A percentile compares a stretch with the other conserved stretches of the same genome.
These are phyloP conservation scores for Sialia sialis DNA, from an alignment of 2,113 vertebrate genomes.

Conservation along the genomic window DNA sequence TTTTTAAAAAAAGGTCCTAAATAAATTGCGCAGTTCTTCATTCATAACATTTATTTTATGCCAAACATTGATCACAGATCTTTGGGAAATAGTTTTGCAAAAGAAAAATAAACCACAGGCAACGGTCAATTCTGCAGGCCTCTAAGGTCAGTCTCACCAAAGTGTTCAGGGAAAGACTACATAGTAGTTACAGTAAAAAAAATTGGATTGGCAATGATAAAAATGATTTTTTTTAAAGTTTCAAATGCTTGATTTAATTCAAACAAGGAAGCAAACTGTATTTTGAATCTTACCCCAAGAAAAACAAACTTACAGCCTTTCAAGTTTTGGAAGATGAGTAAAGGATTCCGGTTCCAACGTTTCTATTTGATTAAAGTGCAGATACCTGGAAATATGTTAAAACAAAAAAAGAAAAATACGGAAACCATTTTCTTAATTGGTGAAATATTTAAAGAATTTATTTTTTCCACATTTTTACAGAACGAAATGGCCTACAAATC, in stretches of 20 bases:
- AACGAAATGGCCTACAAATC: background rate
- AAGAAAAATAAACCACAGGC: background rate
- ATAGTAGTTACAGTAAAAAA: background rate
- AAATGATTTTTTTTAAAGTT: background rate
- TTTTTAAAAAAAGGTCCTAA: background rate
- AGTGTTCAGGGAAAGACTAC: background rate
- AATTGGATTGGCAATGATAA: background rate
- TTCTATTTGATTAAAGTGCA: conserved; percentile 99
- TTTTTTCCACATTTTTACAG: background rate
- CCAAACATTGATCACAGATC: background rate
- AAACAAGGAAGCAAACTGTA: background rate
- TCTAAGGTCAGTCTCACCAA: background rate
- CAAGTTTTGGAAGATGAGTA: conserved; percentile 92
- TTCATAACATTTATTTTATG: background rate
- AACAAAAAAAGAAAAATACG: background rate
- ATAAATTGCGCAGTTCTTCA: background rate
- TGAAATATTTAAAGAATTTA: background rate
- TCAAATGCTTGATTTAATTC: background rate
- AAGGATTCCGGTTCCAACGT: conserved; percentile 93
- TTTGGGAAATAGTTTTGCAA: background rate
- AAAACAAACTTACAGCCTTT: conserved; percentile 89
- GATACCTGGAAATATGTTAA: conserved; percentile 79
- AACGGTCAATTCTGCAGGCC: background rate
- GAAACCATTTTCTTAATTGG: background rate
- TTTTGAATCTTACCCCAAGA: conserved; percentile 20